phyloP scores from a whole-genome alignment of 2,888 invertebrate genomes.

The Nezara viridula region DNA sequence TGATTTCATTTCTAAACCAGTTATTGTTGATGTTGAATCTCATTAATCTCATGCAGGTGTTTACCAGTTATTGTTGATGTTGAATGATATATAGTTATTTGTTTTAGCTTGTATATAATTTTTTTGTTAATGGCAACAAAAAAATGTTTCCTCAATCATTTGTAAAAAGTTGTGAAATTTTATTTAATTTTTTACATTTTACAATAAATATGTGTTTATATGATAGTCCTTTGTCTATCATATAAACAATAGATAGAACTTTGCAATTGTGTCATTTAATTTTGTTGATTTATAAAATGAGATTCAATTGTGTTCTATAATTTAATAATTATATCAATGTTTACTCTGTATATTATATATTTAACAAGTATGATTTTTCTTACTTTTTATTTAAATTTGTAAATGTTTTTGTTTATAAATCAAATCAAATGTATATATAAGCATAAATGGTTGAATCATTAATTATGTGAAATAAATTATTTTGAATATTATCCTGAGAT shows the following conservation, averaged over 20 bases:
- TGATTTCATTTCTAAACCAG: conserved; percentile 61
- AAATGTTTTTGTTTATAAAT: not conserved
- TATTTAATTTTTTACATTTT: not conserved
- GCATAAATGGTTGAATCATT: not conserved
- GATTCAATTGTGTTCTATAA: not conserved
- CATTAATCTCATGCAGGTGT: no score
- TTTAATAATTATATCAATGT: not conserved
- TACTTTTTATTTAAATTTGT: not conserved
- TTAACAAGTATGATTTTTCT: not conserved
- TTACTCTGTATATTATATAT: not conserved
- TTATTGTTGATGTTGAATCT: conserved; percentile 60
- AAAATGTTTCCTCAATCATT: not conserved
- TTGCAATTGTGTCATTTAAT: not conserved
- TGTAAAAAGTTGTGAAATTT: not conserved
- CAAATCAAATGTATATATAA: not conserved
- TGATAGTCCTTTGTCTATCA: not conserved
- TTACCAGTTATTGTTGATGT: conserved; percentile 62
- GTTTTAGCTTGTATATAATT: not conserved
- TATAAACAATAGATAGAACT: not conserved
- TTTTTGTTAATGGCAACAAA: not conserved
- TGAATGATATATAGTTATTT: not conserved
- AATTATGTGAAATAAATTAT: not conserved
- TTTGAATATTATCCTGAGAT: not conserved
- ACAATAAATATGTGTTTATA: not conserved
- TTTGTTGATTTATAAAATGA: not conserved